These are phyloP conservation scores for Crocodylus rhombifer DNA, from an alignment of 2,797 vertebrate species.

Conservation along the genomic window DNA sequence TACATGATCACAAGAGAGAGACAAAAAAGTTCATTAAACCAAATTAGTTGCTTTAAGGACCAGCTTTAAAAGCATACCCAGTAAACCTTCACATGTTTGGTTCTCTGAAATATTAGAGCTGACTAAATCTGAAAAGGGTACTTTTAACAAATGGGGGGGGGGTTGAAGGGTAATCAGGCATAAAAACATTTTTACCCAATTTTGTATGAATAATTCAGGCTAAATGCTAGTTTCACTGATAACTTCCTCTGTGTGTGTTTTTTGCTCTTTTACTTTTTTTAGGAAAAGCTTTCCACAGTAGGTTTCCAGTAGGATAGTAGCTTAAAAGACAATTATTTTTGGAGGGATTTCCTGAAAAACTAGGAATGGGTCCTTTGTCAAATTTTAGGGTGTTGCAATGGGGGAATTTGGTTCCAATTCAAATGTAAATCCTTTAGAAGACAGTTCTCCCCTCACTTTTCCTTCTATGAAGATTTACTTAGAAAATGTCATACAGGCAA, in stretches of 20 bases:
- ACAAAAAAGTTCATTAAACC: slow-evolving; percentile 36
- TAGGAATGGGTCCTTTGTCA: background rate
- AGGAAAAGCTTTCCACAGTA: background rate
- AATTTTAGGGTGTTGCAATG: background rate
- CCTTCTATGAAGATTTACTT: background rate
- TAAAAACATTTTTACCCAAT: background rate
- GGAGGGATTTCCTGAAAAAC: background rate
- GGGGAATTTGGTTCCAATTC: background rate
- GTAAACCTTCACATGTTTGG: slow-evolving; percentile 17
- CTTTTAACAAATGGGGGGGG: background rate
- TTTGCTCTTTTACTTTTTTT: background rate
- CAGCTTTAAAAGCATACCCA: slow-evolving; percentile 47
- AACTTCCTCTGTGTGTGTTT: background rate
- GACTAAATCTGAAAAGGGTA: slow-evolving; percentile 15
- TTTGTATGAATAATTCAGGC: background rate
- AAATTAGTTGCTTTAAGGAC: slow-evolving; percentile 49
- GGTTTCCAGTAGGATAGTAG: background rate
- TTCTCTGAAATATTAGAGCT: slow-evolving; percentile 48
- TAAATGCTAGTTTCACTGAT: background rate
- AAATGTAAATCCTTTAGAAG: background rate
- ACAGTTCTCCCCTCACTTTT: background rate
- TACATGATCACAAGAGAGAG: slow-evolving; percentile 19
- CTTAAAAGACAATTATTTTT: background rate
- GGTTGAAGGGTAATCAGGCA: background rate
- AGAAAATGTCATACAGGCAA: background rate